phyloP scores from a whole-genome alignment of 2,113 vertebrate genomes.

The Bambusicola thoracicus region DNA sequence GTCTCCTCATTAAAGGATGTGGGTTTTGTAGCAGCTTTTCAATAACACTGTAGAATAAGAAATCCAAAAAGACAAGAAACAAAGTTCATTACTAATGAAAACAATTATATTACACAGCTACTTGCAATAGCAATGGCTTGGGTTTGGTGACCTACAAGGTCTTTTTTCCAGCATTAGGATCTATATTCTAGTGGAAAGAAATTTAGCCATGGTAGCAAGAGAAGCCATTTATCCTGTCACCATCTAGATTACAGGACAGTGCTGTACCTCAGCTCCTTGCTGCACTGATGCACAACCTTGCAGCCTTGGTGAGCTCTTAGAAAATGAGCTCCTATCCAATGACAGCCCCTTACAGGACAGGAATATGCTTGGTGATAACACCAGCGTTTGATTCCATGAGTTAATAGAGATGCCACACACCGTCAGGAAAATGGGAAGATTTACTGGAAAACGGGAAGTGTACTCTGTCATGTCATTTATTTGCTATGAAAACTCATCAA shows the following conservation, averaged over 20 bases:
- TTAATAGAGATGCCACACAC: not conserved
- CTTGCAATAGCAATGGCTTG: not conserved
- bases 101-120: not conserved
- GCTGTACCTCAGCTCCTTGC: not conserved
- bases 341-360: not conserved
- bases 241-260: not conserved
- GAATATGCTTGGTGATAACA: not conserved
- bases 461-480: not conserved
- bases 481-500: not conserved
- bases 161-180: not conserved
- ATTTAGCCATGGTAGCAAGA: not conserved
- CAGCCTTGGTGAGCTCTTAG: not conserved
- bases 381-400: not conserved
- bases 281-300: rapidly evolving
- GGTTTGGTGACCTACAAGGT: not conserved
- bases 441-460: not conserved
- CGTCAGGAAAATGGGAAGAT: not conserved
- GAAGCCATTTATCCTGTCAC: not conserved
- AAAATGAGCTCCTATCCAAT: not conserved
- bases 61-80: not conserved
- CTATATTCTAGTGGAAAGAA: not conserved
- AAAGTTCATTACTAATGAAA: not conserved
- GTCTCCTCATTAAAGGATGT: not conserved
- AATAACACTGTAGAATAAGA: not conserved
- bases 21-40: not conserved